phyloP scores from a whole-genome alignment of 2,888 invertebrate species.

The Metallyticus violacea region DNA sequence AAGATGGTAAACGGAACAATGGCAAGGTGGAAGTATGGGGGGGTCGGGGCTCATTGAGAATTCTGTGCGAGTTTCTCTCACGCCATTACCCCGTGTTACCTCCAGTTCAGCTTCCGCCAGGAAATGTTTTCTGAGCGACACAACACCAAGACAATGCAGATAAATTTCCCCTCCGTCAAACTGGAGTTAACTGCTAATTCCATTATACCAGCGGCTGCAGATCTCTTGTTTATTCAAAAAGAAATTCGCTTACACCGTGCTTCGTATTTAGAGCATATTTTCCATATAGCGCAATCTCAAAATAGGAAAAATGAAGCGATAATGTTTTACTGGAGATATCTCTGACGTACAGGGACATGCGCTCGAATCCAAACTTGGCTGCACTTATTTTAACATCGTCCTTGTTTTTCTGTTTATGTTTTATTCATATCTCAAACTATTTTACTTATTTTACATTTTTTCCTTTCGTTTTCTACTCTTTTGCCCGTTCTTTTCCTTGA shows the following conservation, averaged over 20 bases:
- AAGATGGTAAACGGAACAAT: not conserved
- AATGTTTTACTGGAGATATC: too few species aligned
- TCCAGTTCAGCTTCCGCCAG: not conserved
- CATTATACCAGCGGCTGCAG: not conserved
- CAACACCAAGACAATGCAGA: not conserved
- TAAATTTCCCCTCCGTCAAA: not conserved
- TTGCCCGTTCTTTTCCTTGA: too few species aligned
- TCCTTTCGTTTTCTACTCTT: too few species aligned
- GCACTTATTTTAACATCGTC: too few species aligned
- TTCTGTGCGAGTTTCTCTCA: constrained; percentile 29
- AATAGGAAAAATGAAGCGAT: too few species aligned
- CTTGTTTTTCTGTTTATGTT: too few species aligned
- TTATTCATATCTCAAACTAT: too few species aligned
- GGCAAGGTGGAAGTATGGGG: not conserved
- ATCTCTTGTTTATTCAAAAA: not conserved
- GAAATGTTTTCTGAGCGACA: not conserved
- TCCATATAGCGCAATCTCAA: too few species aligned
- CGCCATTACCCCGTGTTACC: constrained; percentile 30
- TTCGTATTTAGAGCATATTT: too few species aligned
- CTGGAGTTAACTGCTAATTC: not conserved
- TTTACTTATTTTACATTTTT: too few species aligned
- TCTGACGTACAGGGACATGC: too few species aligned
- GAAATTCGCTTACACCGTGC: not conserved
- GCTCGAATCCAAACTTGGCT: too few species aligned
- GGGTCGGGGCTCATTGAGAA: not conserved